Evolutionary conservation across 2,888 invertebrate genomes (phyloP), one percentile per base, ranked within the genome.

Genomic region (Scaptomyza cyrtandrae): DNA sequence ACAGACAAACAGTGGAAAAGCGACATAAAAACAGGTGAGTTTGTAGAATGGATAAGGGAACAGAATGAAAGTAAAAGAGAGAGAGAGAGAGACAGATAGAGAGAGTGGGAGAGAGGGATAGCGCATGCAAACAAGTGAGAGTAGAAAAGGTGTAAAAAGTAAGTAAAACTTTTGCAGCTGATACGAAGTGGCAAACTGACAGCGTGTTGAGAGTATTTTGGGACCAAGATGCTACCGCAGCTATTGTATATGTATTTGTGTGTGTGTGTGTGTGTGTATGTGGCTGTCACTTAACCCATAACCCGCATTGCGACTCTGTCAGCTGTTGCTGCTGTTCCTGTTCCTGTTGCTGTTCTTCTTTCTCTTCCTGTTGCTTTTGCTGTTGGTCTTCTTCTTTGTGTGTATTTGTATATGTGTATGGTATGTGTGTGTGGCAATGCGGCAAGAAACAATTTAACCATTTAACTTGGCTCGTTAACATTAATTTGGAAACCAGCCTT

Each of bases 391-490:
- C 16, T 37, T 41, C 14, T 16, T 14, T 39, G 7, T 39, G 14
- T 46, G 43, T 50, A 13, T 61, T 45, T 43, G 43, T 43, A 7
- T 43, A 4, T 16, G 6, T 43, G 43, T 14, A n/a, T n/a, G n/a
- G 5, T 43, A 16, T 43, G 43, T 44, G 6, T 13, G 44, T 63
- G 52, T 54, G 66, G 27, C 49, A 62, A 46, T 75, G 71, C 27
- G 77, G 73, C 67, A 68, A 77, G 73, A 75, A 78, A 78, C 78
- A 78, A 79, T 78, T 79, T 77, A 71, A 70, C 45, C 74, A 80
- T 80, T 80, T 77, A 80, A 80, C 71, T 80, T 78, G 70, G 60
- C 80, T 77, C 80, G 80, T 80, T 80, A 75, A 77, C 80, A 80
- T 80, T 80, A 80, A 80, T 80, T 80, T 80, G 60, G 65, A 62